Percentiles rank a stretch among this genome's conserved stretches.
These are phyloP conservation scores for Oreochromis niloticus DNA, from an alignment of 2,113 vertebrate genomes.

Conservation along the genomic window DNA sequence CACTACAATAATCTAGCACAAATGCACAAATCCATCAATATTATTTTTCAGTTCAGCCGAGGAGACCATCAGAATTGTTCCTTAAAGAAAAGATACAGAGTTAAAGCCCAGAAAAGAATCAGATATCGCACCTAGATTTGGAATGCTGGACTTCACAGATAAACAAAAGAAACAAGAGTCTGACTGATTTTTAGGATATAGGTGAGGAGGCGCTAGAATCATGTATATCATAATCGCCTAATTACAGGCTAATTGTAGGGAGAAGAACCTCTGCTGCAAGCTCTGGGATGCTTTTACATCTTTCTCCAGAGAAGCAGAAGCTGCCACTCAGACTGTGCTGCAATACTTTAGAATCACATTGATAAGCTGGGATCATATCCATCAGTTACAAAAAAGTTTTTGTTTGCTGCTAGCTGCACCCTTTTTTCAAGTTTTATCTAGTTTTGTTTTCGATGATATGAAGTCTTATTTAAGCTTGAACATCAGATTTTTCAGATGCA, in stretches of 20 bases:
- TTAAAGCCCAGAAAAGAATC: background rate
- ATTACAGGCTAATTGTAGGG: background rate
- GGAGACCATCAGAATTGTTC: background rate
- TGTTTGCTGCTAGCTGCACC: background rate
- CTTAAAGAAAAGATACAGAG: background rate
- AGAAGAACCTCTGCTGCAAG: background rate
- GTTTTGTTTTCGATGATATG: background rate
- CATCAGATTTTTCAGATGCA: background rate
- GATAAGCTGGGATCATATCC: background rate
- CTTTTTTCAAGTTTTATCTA: background rate
- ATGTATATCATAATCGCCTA: background rate
- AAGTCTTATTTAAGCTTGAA: background rate
- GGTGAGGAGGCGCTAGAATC: background rate
- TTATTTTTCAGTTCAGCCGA: background rate
- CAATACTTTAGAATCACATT: background rate
- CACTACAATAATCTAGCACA: background rate
- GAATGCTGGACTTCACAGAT: background rate
- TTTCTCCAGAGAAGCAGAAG: background rate
- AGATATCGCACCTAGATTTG: background rate
- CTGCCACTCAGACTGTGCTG: background rate
- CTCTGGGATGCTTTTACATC: background rate
- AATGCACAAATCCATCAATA: background rate
- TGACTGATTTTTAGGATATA: background rate
- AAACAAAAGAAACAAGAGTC: background rate
- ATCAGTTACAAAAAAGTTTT: background rate